Evolutionary conservation across 2,113 vertebrate species (phyloP).

Genomic region (Pionites leucogaster): DNA sequence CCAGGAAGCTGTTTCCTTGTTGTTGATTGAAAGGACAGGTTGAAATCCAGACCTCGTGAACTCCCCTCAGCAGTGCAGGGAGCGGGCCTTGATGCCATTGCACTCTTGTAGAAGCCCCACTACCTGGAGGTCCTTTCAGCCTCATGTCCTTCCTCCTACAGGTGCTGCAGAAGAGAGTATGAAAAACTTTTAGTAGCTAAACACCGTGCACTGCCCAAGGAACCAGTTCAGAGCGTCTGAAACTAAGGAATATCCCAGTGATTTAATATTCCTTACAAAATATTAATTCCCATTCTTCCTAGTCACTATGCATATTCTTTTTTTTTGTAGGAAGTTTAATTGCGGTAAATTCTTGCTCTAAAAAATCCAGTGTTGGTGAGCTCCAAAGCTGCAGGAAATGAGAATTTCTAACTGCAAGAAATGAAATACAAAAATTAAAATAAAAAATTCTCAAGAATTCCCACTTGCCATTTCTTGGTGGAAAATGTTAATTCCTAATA

Average conservation of each 20-base stretch:
- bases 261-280: not conserved
- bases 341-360: not conserved
- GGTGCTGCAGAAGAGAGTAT: accelerated
- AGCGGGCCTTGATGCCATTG: not conserved
- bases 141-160: accelerated
- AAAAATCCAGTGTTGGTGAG: not conserved
- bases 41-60: not conserved
- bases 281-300: not conserved
- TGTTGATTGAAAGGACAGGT: not conserved
- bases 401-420: not conserved
- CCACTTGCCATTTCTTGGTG: not conserved
- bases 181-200: not conserved
- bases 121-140: not conserved
- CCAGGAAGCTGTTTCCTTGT: not conserved
- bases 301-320: not conserved
- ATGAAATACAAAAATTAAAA: not conserved
- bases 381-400: not conserved
- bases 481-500: not conserved
- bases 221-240: not conserved
- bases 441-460: not conserved
- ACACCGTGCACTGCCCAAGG: not conserved
- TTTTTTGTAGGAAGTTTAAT: not conserved
- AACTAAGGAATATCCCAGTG: not conserved
- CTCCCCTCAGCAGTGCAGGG: accelerated
- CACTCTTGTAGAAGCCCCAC: not conserved